These are phyloP conservation scores for Psittacula derbiana DNA, from an alignment of 2,797 vertebrate species.

Conservation along the genomic window DNA sequence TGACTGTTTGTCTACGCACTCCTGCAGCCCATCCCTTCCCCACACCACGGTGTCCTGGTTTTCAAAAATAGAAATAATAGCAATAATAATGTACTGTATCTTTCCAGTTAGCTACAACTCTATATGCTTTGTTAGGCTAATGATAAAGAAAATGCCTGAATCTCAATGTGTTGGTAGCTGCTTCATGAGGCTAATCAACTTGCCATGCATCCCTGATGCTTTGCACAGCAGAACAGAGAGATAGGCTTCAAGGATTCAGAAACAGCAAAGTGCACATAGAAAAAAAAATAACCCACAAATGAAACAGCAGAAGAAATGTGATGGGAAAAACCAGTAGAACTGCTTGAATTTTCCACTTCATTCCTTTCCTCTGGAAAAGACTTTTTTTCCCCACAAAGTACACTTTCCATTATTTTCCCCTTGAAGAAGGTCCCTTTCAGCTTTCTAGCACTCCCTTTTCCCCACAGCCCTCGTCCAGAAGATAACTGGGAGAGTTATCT, in stretches of 20 bases:
- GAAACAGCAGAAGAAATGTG: neutral
- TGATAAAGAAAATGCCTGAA: constrained; percentile 66
- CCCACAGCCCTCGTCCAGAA: neutral
- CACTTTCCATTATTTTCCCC: neutral
- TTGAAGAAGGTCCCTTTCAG: neutral
- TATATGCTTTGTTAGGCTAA: constrained; percentile 66
- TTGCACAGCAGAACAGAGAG: constrained; percentile 47
- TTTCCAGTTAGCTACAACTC: constrained; percentile 62
- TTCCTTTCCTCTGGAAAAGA: neutral
- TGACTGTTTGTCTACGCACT: constrained; percentile 30
- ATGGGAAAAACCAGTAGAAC: neutral
- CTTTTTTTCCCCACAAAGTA: neutral
- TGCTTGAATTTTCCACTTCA: neutral
- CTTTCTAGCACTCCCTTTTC: neutral
- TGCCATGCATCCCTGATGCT: constrained; percentile 40
- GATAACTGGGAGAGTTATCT: neutral
- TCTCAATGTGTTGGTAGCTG: constrained; percentile 53
- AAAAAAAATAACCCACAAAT: constrained; percentile 31
- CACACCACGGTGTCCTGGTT: neutral
- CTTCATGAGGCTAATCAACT: constrained; percentile 62
- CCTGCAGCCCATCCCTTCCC: neutral
- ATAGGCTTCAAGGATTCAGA: constrained; percentile 24
- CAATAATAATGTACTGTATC: constrained; percentile 64
- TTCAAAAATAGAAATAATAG: constrained; percentile 69
- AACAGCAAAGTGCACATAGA: neutral